Base-by-base conservation (phyloP, 2,797 vertebrate genomes). In the Malurus splendens region DNA sequence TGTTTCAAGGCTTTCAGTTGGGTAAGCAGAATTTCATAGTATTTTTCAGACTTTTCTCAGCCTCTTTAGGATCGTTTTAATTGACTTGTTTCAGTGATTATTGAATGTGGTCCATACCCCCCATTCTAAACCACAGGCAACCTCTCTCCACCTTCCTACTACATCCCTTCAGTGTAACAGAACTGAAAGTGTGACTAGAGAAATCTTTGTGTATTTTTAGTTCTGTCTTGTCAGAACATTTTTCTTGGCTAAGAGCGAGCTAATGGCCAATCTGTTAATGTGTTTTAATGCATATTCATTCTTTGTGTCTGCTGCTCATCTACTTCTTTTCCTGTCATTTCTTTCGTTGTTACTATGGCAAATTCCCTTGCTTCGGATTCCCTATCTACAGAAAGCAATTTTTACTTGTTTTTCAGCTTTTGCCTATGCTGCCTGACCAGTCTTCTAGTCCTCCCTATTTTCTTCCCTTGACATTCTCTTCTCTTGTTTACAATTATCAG, bases 201-300 rank as follows among this genome's bases (percentile, higher is more conserved):
- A 77, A 90, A 52, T 74, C 42, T 73, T 72, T 15, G 39, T 9
- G 3, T 94, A 77, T 93, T 95, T 95, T 96, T 90, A 92, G 54
- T 70, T 84, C 66, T 64, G 22, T 94, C 62, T 80, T 85, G 82
- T 70, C 47, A 68, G 65, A 66, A 36, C 81, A 65, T 70, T 86
- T 86, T 91, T 89, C 72, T 90, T 94, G 82, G 77, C 89, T 82
- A 68, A n/a, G 71, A 52, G 52, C 27, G 24, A 76, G 27, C 23
- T 61, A 80, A 68, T 62, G n/a, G 74, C 86, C 90, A 84, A 72
- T 91, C 77, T 87, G 52, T 75, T 90, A 77, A 66, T 51, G 30
- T 87, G 38, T 85, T 94, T 76, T 76, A 88, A 78, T 90, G 51
- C 60, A 30, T 54, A 50, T 90, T 94, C 56, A 48, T 70, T 86